Base-by-base conservation (phyloP, 2,113 vertebrate genomes). In the Lampris incognitus region DNA sequence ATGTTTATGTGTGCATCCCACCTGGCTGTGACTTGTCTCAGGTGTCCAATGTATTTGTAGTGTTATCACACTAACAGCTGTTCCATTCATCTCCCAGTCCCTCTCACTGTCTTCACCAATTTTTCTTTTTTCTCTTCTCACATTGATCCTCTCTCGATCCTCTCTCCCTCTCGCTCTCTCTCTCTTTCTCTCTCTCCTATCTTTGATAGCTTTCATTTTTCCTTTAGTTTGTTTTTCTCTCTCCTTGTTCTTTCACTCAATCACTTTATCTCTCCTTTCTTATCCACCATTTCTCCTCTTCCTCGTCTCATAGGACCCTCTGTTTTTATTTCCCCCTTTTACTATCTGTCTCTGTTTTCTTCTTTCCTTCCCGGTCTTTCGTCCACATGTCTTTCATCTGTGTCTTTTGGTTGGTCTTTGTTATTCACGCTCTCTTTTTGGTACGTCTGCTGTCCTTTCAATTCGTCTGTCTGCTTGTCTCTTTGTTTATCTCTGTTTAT, bases 271-370 rank as follows among this genome's bases (percentile, higher is more conserved):
- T 52, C 8, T 58, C 54, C 67, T 64, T 65, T n/a, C 52, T 62
- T 56, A 50, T 85, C 85, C 81, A 6, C 73, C 36, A 1, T 69
- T 42, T 64, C 61, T 59, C 61, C 66, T 55, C 68, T 79, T 66
- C 61, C 58, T 59, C 78, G 46, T 75, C 7, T 41, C 73, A 66
- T 10, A 51, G 10, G 5, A 13, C 51, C 13, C 51, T 54, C 9
- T 54, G 10, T 54, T 10, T 10, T 2, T 51, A 1, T 51, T 51
- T 51, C 8, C 7, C 44, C 44, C 7, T 7, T 46, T 46, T 5
- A 5, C 44, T 46, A 4, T 1, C 44, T 46, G 4, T 46, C 7
- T 46, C 44, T 46, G 7, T 7, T 46, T 46, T 5, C 44, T 46
- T 24, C 44, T 46, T 7, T 46, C 44, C 7, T 46, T 46, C 7